Base-by-base conservation (phyloP, 1,140 invertebrate species). In the Drosophila tsacasi region DNA sequence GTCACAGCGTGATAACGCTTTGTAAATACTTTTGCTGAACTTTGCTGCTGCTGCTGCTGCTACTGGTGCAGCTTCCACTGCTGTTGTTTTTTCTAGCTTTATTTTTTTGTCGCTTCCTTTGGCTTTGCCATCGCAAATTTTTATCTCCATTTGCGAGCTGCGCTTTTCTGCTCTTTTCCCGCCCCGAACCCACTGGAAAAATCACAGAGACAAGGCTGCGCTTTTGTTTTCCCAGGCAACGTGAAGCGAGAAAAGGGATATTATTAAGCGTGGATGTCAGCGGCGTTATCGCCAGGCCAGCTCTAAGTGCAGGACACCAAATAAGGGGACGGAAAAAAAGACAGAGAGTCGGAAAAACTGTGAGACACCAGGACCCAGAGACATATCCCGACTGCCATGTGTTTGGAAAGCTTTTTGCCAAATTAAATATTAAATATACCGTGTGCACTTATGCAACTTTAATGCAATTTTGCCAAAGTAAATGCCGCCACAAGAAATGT, bases 371-470 rank as follows among this genome's bases (percentile, higher is more conserved):
- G 47, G 46, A 76, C 35, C 35, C 3, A 35, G 25, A 63, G 61
- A 49, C 32, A 42, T 50, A 67, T 47, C 37, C 64, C 46, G 64
- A n/a, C 30, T 65, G 60, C 47, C 7, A 52, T 63, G 68, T 75
- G 78, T 90, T 89, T 69, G 81, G 59, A 91, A 91, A 91, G 89
- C 87, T 87, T 80, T 90, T 91, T 91, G 76, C 78, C 79, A 91
- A 91, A 91, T 91, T 91, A 91, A 91, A 91, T 91, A 91, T 91
- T 91, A 91, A 91, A 84, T n/a, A n/a, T n/a, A 82, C 78, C 79
- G 83, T 91, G 79, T 91, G 89, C 89, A 91, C 81, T 87, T 91
- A 91, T 91, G 81, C 89, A 91, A 91, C 84, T 91, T 91, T 91
- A 91, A 91, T 91, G 89, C 89, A 91, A 91, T 91, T 90, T 90